A percentile compares a stretch with the other conserved stretches of the same genome.
Conservation (phyloP, 2,797 vertebrate species). For the Euphonia xanthogaster region DNA sequence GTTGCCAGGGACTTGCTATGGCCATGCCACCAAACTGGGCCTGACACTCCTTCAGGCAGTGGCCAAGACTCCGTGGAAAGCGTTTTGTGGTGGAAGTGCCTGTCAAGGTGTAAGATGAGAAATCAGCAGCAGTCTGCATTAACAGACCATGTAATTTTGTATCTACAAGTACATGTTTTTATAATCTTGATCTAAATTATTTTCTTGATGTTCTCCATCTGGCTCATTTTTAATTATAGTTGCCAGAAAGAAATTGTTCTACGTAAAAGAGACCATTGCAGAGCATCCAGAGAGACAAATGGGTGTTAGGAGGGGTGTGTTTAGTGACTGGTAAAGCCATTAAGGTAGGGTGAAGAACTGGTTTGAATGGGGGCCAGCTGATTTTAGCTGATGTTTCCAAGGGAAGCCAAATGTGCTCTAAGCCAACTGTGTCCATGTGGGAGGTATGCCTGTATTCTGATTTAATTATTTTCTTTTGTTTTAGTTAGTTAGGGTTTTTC, state of each 20-base stretch:
- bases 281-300: not conserved
- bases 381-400: not conserved
- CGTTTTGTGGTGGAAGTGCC: not conserved
- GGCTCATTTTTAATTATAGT: not conserved
- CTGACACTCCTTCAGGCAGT: not conserved
- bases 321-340: not conserved
- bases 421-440: not conserved
- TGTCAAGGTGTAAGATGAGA: not conserved
- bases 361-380: not conserved
- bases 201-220: not conserved
- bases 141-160: not conserved
- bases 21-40: not conserved
- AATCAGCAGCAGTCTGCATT: not conserved
- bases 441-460: not conserved
- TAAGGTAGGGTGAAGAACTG: not conserved
- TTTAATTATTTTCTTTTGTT: not conserved
- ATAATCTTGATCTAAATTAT: not conserved
- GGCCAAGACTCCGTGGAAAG: accelerated
- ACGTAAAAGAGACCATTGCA: not conserved
- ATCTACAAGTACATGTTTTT: not conserved
- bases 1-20: not conserved
- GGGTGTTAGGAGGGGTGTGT: not conserved
- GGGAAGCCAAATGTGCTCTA: not conserved
- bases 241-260: not conserved
- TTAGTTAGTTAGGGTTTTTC: accelerated